These are phyloP conservation scores for Euphysa ruthae DNA, from an alignment of 30 jellyfish, hydroid and myxozoan genomes.

Conservation along the genomic window DNA sequence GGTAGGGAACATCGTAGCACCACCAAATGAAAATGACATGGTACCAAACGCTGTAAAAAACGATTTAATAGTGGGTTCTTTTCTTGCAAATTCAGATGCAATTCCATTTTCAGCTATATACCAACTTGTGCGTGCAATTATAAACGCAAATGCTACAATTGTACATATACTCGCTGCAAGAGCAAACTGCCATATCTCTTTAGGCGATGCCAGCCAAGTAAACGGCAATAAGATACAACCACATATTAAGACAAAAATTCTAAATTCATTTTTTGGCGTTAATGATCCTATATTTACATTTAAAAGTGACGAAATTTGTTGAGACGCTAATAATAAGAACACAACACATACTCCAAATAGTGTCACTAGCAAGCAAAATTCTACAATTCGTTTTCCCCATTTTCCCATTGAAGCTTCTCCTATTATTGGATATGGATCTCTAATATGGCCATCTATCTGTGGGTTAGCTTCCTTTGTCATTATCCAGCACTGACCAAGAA, in stretches of 20 bases:
- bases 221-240: conserved; percentile 25
- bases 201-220: conserved; percentile 38
- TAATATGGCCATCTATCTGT: conserved; percentile 31
- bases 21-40: conserved; percentile 83
- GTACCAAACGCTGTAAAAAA: conserved; percentile 81
- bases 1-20: conserved; percentile 86
- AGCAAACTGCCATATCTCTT: conserved; percentile 44
- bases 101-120: neutral
- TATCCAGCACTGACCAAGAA: conserved; percentile 78
- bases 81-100: neutral
- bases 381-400: conserved; percentile 60
- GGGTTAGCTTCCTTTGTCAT: conserved; percentile 25
- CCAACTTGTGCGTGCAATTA: conserved; percentile 17
- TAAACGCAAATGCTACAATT: conserved; percentile 16
- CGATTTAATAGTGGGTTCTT: conserved; percentile 40
- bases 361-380: conserved; percentile 53
- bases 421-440: conserved; percentile 92
- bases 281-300: conserved; percentile 40
- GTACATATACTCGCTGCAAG: conserved; percentile 31
- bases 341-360: conserved; percentile 79
- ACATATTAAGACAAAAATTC: conserved; percentile 28
- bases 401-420: conserved; percentile 64
- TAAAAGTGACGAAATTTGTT: conserved; percentile 57
- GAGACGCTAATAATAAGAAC: conserved; percentile 60
- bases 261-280: conserved; percentile 31